These are phyloP conservation scores for Romanogobio albipinnatus DNA, from an alignment of 2,113 vertebrate genomes.

Conservation along the genomic window DNA sequence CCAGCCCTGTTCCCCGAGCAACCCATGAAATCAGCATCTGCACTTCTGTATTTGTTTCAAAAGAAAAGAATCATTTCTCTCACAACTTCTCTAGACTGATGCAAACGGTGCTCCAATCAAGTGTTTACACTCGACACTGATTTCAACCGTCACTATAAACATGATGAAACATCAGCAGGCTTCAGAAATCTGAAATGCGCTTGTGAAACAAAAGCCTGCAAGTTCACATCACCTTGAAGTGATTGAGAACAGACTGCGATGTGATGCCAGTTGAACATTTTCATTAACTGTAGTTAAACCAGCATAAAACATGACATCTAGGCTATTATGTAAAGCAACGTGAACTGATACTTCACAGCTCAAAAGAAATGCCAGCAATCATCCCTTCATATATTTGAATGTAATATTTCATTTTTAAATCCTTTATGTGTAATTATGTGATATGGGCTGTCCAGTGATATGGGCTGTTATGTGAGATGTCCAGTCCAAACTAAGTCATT, in stretches of 20 bases:
- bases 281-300: neutral
- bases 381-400: neutral
- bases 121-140: slow-evolving; percentile 8
- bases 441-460: neutral
- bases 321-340: neutral
- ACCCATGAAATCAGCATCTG: slow-evolving; percentile 49
- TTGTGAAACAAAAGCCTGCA: neutral
- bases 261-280: slow-evolving; percentile 4
- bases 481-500: neutral
- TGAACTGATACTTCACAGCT: neutral
- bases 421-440: neutral
- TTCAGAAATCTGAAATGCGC: neutral
- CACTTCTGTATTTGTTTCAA: slow-evolving; percentile 23
- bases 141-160: slow-evolving; percentile 18
- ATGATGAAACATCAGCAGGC: slow-evolving; percentile 24
- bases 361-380: neutral
- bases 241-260: neutral
- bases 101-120: slow-evolving; percentile 26
- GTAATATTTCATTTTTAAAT: neutral
- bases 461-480: neutral
- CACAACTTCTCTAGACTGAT: slow-evolving; percentile 22
- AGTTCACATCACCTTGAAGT: neutral
- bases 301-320: neutral
- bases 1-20: slow-evolving; percentile 50
- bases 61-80: neutral